Evolutionary conservation across 92 coral and sea anemone genomes (phyloP), one percentile per base, ranked within the genome.

Genomic region (Muricea muricata): DNA sequence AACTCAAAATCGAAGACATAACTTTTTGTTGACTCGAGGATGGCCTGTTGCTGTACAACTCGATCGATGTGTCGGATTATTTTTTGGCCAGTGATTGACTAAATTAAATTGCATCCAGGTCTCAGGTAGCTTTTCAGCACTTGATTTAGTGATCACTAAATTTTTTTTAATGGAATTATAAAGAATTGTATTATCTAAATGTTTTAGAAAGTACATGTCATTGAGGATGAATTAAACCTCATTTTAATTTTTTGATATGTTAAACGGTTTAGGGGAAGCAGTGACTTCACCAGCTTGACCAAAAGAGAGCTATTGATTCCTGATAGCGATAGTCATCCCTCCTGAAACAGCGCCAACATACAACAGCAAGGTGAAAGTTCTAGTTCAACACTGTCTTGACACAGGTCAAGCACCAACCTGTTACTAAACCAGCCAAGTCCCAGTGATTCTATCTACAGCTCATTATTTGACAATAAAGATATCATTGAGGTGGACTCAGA

Each of bases 371-470:
- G n/a, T 47, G 56, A 20, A 47, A 14, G n/a, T 47, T 1, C 17
- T 47, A 12, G 56, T 47, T 47, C 56, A 47, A 14, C 56, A 47
- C 56, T 47, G 56, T 47, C 56, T 47, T 14, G 56, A 47, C 56
- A 47, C 56, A 12, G 17, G n/a, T 47, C 56, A 47, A 47, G 56
- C 17, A 47, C 56, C 56, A 47, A 47, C 56, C 1, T 47, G 56
- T 47, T 47, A 47, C 56, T 20, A 47, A 47, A 20, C 56, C 56
- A 47, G 56, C 56, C 82, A 75, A 82, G 79, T 41, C 41, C 65
- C 78, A 86, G 66, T 25, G 85, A 89, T 73, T 73, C 48, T 63
- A 55, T 89, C 34, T 89, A 89, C 78, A 75, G 90, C 66, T 89
- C 87, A 74, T 75, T 87, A 23, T 89, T 89, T 81, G 25, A 79